Percentiles rank a stretch among this genome's conserved stretches.
Evolutionary conservation across 2,888 invertebrate species (phyloP).

Genomic region (Acleris sparsana): DNA sequence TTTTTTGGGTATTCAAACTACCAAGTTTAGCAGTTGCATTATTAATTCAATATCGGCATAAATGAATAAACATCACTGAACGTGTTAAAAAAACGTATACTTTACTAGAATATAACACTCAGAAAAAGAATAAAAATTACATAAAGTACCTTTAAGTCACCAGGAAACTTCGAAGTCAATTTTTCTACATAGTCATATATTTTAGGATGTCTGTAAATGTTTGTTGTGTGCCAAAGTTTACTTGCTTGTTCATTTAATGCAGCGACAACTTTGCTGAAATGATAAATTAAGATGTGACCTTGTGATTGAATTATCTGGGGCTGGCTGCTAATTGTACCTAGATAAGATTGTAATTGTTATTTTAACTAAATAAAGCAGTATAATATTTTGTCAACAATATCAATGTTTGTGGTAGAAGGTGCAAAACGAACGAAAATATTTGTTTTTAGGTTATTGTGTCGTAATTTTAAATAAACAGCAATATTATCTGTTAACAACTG

Average conservation of each 20-base stretch:
- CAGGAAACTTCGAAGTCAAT: conserved; percentile 91
- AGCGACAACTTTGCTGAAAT: conserved; percentile 90
- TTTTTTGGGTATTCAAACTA: too few species aligned
- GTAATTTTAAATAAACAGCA: too few species aligned
- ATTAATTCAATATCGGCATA: too few species aligned
- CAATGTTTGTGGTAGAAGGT: too few species aligned
- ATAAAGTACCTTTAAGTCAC: conserved; percentile 91
- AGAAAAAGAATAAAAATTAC: too few species aligned
- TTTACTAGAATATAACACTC: background rate
- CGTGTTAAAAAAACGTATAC: too few species aligned
- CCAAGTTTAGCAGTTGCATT: too few species aligned
- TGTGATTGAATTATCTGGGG: conserved; percentile 8
- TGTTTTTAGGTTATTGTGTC: too few species aligned
- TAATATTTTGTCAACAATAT: too few species aligned
- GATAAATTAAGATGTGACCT: conserved; percentile 22
- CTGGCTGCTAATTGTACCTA: background rate
- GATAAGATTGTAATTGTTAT: conserved; percentile 20
- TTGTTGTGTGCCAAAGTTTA: conserved; percentile 95
- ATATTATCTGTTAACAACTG: too few species aligned
- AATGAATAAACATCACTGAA: too few species aligned
- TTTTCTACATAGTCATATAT: conserved; percentile 95
- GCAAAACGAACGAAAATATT: too few species aligned
- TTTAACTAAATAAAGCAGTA: background rate
- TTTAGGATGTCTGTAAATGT: conserved; percentile 94
- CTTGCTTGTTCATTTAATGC: conserved; percentile 91